These are phyloP conservation scores for Artemisiospiza belli DNA, from an alignment of 2,113 vertebrate genomes.

Conservation along the genomic window DNA sequence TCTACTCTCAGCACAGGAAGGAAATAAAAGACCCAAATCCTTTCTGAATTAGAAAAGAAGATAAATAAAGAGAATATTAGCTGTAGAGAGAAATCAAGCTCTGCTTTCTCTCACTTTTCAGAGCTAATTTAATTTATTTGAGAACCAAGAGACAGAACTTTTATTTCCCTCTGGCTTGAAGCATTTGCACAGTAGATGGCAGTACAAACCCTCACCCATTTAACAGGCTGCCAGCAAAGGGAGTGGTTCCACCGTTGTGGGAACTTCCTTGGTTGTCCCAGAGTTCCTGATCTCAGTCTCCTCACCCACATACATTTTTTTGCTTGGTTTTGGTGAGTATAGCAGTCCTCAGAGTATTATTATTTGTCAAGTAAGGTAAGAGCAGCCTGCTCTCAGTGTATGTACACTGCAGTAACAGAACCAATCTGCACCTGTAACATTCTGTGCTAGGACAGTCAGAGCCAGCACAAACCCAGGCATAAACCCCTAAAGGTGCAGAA, in stretches of 20 bases:
- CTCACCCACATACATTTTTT: background rate
- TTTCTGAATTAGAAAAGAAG: background rate
- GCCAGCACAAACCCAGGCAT: background rate
- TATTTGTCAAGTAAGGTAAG: background rate
- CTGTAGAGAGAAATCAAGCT: background rate
- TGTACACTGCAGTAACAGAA: background rate
- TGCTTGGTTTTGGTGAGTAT: background rate
- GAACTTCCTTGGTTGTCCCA: background rate
- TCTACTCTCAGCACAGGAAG: background rate
- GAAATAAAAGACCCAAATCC: background rate
- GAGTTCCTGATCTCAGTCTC: background rate
- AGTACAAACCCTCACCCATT: background rate
- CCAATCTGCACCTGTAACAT: background rate
- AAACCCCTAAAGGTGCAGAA: background rate
- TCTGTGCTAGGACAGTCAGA: background rate
- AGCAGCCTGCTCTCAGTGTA: background rate
- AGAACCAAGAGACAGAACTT: background rate
- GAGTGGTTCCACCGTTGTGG: background rate
- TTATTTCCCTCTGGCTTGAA: background rate
- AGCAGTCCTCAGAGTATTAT: background rate
- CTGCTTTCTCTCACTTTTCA: background rate
- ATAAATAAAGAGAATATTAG: background rate
- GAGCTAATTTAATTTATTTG: background rate
- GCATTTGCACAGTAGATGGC: constrained; percentile 64
- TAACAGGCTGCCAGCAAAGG: background rate